These are phyloP conservation scores for Lepus townsendii DNA, from an alignment of 2,797 vertebrate genomes.

Conservation along the genomic window DNA sequence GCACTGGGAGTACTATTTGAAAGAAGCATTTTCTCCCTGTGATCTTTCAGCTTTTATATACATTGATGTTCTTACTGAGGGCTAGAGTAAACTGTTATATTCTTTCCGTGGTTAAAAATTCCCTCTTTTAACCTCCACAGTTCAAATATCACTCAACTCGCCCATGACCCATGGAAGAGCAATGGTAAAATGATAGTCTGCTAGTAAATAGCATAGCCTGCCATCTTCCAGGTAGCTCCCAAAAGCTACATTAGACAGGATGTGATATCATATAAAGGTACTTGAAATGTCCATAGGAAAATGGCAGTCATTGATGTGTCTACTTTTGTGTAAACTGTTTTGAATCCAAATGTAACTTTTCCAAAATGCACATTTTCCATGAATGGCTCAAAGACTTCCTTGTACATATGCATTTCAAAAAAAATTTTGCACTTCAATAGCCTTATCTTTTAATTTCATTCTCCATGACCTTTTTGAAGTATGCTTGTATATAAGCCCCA, in stretches of 20 bases:
- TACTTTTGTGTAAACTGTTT: no score
- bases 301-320: no score
- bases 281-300: no score
- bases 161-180: constrained; percentile 62
- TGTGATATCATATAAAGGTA: no score
- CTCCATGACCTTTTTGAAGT: no score
- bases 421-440: no score
- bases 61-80: constrained; percentile 73
- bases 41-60: constrained; percentile 75
- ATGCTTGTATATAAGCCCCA: no score
- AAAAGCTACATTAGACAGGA: constrained; percentile 54
- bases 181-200: constrained; percentile 75
- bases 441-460: no score
- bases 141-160: constrained; percentile 78
- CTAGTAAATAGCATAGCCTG: not conserved
- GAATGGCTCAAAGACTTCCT: no score
- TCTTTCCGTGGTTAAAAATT: constrained; percentile 73
- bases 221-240: constrained; percentile 72
- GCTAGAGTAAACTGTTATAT: constrained; percentile 66
- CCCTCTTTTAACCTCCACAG: constrained; percentile 68
- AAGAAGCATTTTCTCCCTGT: constrained; percentile 56
- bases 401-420: no score
- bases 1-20: constrained; percentile 62
- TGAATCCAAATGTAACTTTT: no score
- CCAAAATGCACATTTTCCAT: no score